These are phyloP conservation scores for Trichogramma evanescens DNA, from an alignment of 2,888 invertebrate species.

Conservation along the genomic window DNA sequence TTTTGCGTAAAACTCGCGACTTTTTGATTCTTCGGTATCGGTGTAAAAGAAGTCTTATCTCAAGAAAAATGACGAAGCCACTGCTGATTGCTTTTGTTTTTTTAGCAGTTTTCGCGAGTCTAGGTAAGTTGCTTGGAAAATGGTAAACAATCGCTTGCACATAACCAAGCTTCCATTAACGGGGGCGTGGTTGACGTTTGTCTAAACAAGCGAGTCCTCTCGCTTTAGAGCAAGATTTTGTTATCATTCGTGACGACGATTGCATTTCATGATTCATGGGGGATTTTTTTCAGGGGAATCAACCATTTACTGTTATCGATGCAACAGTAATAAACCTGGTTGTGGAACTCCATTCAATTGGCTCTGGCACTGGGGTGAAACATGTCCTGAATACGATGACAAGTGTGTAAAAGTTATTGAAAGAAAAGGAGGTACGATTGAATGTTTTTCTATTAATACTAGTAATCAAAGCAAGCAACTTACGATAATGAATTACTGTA, in stretches of 20 bases:
- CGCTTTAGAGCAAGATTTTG: neutral
- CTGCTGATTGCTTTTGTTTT: too few relatives aligned
- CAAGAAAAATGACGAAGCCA: too few relatives aligned
- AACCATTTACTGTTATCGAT: conserved; percentile 80
- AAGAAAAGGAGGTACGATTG: conserved; percentile 66
- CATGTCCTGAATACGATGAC: conserved; percentile 77
- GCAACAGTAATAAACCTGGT: conserved; percentile 82
- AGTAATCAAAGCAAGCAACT: conserved; percentile 3
- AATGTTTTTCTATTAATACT: neutral
- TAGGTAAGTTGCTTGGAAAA: too few relatives aligned
- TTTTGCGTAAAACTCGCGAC: too few relatives aligned
- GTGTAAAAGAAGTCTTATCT: too few relatives aligned
- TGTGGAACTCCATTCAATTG: conserved; percentile 81
- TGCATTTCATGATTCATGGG: neutral
- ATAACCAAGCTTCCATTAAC: too few relatives aligned
- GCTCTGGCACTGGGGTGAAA: conserved; percentile 70
- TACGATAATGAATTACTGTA: conserved; percentile 42
- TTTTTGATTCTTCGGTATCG: too few relatives aligned
- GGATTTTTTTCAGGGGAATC: conserved; percentile 46
- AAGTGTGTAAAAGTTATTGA: conserved; percentile 86
- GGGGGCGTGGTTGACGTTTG: too few relatives aligned
- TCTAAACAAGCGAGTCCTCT: too few relatives aligned
- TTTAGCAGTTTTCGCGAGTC: too few relatives aligned
- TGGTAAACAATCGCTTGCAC: too few relatives aligned
- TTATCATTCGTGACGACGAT: neutral